Evolutionary conservation across 2,113 vertebrate species (phyloP), one percentile per base, ranked within the genome.

Genomic region (Astur gentilis): DNA sequence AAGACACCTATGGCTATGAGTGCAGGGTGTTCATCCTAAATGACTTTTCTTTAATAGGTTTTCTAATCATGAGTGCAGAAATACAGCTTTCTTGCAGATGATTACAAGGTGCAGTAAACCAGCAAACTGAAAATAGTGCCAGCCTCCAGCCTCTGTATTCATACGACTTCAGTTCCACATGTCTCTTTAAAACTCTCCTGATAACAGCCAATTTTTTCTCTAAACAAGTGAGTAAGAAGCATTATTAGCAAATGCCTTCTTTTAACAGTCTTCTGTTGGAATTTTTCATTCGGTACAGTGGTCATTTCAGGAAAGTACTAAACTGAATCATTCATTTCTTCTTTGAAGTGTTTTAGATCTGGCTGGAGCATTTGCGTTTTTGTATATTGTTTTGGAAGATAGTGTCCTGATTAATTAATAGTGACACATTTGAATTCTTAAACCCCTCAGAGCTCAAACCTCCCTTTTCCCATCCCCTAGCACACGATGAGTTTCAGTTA

Each of bases 41-140:
- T 97, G 61, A 83, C 90, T 94, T 87, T 93, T 52, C 85, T 82
- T 84, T 97, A 96, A 96, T 93, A 89, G 90, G 36, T 95, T 97
- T 96, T 96, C 89, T 95, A 89, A 88, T 93, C 27, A 32, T 58
- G 88, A 65, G 82, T 87, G 67, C 89, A 94, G 94, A 89, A 60
- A 31, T 85, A 61, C 40, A 82, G 73, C 89, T 96, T 89, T 77
- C 62, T 97, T 84, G 77, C 86, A 83, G 84, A 72, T 87, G 75
- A 90, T 93, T 95, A 91, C 95, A 90, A 90, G 87, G 93, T 88
- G 40, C 84, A 91, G 36, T 93, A 75, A 65, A 72, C 73, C 83
- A 96, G 89, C 77, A 97, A 98, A 87, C 58, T 22, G 62, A 93
- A 96, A 93, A 96, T 90, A 95, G 78, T 83, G 83, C 54, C 77